Evolutionary conservation across 2,113 vertebrate genomes (phyloP).

Genomic region (Myanophis thanlyinensis): DNA sequence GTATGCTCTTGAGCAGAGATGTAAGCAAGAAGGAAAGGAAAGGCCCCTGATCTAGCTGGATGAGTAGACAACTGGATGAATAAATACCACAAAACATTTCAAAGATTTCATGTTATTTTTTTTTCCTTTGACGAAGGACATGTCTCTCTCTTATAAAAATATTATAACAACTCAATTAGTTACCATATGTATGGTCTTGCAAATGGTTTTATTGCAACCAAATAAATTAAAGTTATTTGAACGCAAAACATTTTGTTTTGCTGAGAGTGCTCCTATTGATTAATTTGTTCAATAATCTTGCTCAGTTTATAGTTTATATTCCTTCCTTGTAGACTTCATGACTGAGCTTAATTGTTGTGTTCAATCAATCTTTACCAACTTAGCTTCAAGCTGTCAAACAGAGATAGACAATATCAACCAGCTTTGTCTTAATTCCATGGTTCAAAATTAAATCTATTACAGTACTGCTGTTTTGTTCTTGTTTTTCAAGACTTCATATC

Average conservation of each 20-base stretch:
- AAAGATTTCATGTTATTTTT: background rate
- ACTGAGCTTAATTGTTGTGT: slow-evolving; percentile 57
- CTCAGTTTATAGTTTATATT: slow-evolving; percentile 41
- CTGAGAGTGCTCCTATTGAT: slow-evolving; percentile 40
- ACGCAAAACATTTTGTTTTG: slow-evolving; percentile 29
- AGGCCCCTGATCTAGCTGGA: background rate
- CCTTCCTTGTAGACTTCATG: slow-evolving; percentile 29
- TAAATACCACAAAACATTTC: background rate
- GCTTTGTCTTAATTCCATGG: background rate
- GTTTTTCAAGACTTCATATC: background rate
- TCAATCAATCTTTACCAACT: slow-evolving; percentile 43
- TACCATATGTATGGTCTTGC: slow-evolving; percentile 16
- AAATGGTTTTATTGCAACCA: slow-evolving; percentile 38
- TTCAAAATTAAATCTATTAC: slow-evolving; percentile 42
- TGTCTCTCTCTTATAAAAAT: slow-evolving; percentile 4
- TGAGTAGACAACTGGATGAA: background rate
- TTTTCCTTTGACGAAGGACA: background rate
- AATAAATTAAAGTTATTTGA: slow-evolving; percentile 35
- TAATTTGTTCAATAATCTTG: slow-evolving; percentile 20
- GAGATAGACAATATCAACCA: slow-evolving; percentile 31
- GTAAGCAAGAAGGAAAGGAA: background rate
- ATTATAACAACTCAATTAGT: slow-evolving; percentile 19
- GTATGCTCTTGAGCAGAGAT: background rate
- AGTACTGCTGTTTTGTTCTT: background rate
- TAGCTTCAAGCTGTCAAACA: slow-evolving; percentile 31